phyloP scores from a whole-genome alignment of 2,113 vertebrate genomes.

The Cynopterus brachyotis region DNA sequence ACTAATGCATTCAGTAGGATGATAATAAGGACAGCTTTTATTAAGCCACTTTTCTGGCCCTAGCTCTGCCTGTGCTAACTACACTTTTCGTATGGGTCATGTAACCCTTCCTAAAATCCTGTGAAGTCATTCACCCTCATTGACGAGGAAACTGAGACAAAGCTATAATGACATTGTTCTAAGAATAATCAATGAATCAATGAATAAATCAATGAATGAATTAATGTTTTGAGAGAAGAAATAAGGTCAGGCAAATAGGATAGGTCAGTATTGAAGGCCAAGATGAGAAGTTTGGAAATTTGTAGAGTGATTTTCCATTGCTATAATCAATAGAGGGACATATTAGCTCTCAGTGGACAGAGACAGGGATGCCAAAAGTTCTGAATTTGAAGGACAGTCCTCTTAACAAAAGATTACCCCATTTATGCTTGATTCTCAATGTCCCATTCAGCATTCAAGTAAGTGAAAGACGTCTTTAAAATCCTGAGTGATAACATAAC shows the following conservation, averaged over 20 bases:
- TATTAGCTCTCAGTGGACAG: not conserved
- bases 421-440: not conserved
- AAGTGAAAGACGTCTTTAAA: not conserved
- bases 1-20: not conserved
- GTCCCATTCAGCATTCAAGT: not conserved
- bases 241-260: not conserved
- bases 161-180: not conserved
- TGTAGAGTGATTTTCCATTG: not conserved
- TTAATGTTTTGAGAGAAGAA: not conserved
- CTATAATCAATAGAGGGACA: too few species aligned
- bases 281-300: not conserved
- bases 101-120: not conserved
- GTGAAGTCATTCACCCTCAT: too few species aligned
- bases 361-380: not conserved
- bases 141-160: not conserved
- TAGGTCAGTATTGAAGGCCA: not conserved
- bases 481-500: not conserved
- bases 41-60: not conserved
- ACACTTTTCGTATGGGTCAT: not conserved
- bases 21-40: not conserved
- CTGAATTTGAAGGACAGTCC: not conserved
- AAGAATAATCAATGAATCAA: not conserved
- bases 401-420: not conserved
- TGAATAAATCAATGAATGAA: rapidly evolving
- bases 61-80: not conserved